Conservation (phyloP, 2,113 vertebrate genomes). For the Athene cunicularia region DNA sequence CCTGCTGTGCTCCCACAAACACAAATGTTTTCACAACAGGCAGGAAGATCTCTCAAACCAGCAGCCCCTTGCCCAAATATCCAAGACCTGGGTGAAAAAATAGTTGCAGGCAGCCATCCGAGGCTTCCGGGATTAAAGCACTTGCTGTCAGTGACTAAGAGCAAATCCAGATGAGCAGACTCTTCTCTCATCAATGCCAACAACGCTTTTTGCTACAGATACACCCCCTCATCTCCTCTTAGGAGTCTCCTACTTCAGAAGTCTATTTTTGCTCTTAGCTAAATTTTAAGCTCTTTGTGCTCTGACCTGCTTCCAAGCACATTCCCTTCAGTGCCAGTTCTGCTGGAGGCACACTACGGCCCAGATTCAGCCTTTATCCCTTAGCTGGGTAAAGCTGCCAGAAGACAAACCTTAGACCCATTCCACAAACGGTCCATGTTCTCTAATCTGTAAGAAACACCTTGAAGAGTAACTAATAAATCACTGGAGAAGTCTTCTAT, state of each 20-base stretch:
- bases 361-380: not conserved
- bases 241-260: not conserved
- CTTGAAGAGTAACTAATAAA: constrained; percentile 73
- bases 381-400: not conserved
- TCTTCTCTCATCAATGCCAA: not conserved
- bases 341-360: not conserved
- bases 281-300: not conserved
- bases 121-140: not conserved
- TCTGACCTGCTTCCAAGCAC: not conserved
- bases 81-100: not conserved
- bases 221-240: not conserved
- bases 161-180: not conserved
- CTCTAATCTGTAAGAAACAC: constrained; percentile 58
- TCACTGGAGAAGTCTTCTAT: constrained; percentile 18
- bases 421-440: accelerated
- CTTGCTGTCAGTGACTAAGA: not conserved
- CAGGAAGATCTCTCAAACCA: not conserved
- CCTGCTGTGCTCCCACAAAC: not conserved
- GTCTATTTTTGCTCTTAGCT: not conserved
- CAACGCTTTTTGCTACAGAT: not conserved
- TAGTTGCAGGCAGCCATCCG: not conserved
- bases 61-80: not conserved
- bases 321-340: not conserved
- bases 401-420: constrained; percentile 55
- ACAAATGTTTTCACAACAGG: not conserved